These are phyloP conservation scores for Cathartes aura DNA, from an alignment of 2,113 vertebrate genomes.

Conservation along the genomic window DNA sequence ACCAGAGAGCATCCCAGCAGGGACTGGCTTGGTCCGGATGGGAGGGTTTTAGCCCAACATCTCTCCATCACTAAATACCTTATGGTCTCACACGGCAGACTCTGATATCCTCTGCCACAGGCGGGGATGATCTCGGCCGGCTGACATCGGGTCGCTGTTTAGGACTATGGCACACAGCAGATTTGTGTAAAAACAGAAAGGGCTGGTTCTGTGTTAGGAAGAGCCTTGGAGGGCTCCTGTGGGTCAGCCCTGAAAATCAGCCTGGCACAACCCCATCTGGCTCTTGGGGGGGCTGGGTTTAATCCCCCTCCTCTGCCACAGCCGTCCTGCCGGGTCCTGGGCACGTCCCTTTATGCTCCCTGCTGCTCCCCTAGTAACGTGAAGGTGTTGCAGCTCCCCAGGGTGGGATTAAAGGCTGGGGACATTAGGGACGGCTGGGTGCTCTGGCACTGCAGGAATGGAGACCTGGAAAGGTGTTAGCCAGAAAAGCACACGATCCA, in stretches of 20 bases:
- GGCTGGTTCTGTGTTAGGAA: background rate
- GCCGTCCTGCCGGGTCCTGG: fast-evolving
- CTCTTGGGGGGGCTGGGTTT: background rate
- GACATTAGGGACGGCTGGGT: background rate
- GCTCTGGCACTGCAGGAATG: background rate
- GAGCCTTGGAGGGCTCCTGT: background rate
- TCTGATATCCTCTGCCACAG: background rate
- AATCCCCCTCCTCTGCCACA: background rate
- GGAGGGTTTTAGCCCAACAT: background rate
- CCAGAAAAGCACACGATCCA: fast-evolving
- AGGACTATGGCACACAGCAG: background rate
- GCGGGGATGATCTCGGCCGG: background rate
- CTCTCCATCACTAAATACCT: background rate
- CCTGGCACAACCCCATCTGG: background rate
- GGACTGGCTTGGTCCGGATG: background rate
- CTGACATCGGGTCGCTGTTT: background rate
- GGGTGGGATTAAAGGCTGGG: background rate
- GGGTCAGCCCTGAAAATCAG: background rate
- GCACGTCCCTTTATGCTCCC: background rate
- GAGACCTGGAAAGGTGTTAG: background rate
- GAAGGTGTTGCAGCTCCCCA: background rate
- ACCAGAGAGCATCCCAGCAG: background rate
- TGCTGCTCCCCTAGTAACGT: fast-evolving
- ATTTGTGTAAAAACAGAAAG: background rate
- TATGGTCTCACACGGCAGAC: background rate